Conservation (phyloP, 1,140 invertebrate species). For the Thalassaphorura encarpata region DNA sequence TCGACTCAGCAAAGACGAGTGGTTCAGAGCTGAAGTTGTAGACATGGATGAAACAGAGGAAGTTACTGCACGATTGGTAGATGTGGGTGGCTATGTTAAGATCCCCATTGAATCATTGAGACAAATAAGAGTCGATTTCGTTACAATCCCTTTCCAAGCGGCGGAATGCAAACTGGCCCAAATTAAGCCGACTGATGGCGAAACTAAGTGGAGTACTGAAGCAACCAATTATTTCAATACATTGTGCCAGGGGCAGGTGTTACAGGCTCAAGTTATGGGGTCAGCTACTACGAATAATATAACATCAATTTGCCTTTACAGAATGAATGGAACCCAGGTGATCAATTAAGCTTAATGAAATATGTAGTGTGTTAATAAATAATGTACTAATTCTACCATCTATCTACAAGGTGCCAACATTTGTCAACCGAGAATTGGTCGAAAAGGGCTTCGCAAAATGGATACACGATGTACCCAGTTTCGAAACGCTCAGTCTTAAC, state of each 20-base stretch:
- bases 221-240: constrained; percentile 62
- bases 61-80: constrained; percentile 70
- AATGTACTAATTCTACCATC: no score
- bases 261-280: constrained; percentile 76
- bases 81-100: constrained; percentile 84
- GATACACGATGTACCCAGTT: no score
- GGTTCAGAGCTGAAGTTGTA: constrained; percentile 81
- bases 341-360: no score
- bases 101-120: constrained; percentile 26
- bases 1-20: constrained; percentile 54
- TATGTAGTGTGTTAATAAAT: no score
- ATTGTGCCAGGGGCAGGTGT: constrained; percentile 62
- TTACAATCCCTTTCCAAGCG: constrained; percentile 89
- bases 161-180: constrained; percentile 85
- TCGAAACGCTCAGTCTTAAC: no score
- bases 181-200: constrained; percentile 68
- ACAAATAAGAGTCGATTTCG: constrained; percentile 75
- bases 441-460: no score
- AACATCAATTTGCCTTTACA: constrained; percentile 67
- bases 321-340: constrained; percentile 58
- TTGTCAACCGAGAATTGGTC: no score
- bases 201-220: constrained; percentile 56
- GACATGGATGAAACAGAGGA: constrained; percentile 47
- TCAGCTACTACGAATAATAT: constrained; percentile 59
- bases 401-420: no score